A percentile compares a stretch with the other conserved stretches of the same genome.
Conservation (phyloP, 2,888 invertebrate genomes). For the Clepsis dumicolana region DNA sequence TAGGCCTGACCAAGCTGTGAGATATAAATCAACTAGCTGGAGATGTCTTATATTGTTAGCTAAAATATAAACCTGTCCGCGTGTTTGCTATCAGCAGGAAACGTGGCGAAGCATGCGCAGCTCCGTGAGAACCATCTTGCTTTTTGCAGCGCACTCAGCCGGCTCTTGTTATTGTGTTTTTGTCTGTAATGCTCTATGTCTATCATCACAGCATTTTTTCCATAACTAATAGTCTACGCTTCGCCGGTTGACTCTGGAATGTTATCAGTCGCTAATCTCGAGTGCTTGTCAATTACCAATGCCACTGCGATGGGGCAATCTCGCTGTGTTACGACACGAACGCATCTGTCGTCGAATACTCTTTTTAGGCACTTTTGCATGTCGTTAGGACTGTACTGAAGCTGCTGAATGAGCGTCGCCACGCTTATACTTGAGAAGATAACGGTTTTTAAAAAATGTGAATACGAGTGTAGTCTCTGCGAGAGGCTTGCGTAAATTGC, state of each 20-base stretch:
- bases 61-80: slow-evolving; percentile 2
- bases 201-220: slow-evolving; percentile 11
- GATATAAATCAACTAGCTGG: not conserved
- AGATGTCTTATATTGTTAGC: not conserved
- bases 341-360: not conserved
- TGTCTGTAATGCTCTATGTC: slow-evolving; percentile 28
- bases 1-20: not conserved
- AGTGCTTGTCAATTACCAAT: slow-evolving; percentile 33
- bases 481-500: too few relatives aligned
- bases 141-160: slow-evolving; percentile 25
- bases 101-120: slow-evolving; percentile 4
- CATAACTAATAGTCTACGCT: slow-evolving; percentile 5
- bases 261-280: slow-evolving; percentile 36
- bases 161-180: slow-evolving; percentile 39
- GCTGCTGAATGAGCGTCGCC: not conserved
- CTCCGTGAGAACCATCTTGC: slow-evolving; percentile 24
- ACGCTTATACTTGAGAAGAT: not conserved
- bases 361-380: not conserved
- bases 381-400: not conserved
- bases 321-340: slow-evolving; percentile 14
- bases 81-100: slow-evolving; percentile 19
- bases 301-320: slow-evolving; percentile 38
- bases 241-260: slow-evolving; percentile 25
- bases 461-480: too few relatives aligned
- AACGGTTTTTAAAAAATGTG: too few relatives aligned